Evolutionary conservation across 2,113 vertebrate species (phyloP).

Genomic region (Nothobranchius furzeri): DNA sequence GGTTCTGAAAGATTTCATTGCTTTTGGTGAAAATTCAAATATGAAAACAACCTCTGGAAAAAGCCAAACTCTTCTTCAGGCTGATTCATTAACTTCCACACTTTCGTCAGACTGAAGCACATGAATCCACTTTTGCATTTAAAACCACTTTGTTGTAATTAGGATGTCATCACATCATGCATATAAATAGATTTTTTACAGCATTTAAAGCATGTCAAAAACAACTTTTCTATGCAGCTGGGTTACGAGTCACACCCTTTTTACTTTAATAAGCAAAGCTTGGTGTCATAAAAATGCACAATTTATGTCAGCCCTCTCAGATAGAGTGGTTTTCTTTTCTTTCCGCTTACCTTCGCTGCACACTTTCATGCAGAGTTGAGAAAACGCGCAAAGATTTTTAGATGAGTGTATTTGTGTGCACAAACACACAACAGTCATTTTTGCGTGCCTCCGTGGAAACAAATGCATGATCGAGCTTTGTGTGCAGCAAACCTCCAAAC

Average conservation of each 20-base stretch:
- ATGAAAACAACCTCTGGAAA: too few species aligned
- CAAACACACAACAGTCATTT: conserved; percentile 8
- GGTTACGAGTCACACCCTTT: not conserved
- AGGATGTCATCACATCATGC: not conserved
- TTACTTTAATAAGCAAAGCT: not conserved
- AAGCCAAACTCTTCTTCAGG: too few species aligned
- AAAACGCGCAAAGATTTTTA: not conserved
- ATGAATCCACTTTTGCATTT: not conserved
- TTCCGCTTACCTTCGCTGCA: not conserved
- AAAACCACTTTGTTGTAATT: not conserved
- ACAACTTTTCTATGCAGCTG: not conserved
- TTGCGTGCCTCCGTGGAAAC: conserved; percentile 24
- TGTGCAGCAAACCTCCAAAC: conserved; percentile 24
- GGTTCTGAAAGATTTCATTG: too few species aligned
- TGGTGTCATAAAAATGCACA: not conserved
- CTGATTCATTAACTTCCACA: too few species aligned
- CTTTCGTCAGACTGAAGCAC: not conserved
- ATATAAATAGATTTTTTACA: not conserved
- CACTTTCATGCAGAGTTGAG: not conserved
- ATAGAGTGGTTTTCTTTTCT: not conserved
- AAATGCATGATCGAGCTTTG: conserved; percentile 29
- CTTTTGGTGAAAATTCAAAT: too few species aligned
- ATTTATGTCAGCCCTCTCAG: not conserved
- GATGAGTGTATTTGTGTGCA: conserved; percentile 1
- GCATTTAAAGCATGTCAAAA: not conserved